Conservation (phyloP, 2,797 vertebrate species). For the Pampus argenteus region DNA sequence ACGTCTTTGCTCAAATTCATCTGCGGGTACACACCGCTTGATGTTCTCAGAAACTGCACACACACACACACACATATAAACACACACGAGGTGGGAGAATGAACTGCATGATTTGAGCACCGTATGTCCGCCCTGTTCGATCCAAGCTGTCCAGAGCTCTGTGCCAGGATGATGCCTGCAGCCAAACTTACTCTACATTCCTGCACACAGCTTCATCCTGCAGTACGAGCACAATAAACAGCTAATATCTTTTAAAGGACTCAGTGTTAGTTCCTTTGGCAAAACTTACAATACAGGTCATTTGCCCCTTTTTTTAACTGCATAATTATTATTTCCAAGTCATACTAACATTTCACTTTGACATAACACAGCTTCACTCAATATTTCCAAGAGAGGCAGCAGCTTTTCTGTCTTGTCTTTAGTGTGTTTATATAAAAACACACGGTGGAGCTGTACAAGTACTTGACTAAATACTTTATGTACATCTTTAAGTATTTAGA, state of each 20-base stretch:
- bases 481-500: too few relatives aligned
- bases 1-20: neutral
- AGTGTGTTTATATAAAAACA: too few relatives aligned
- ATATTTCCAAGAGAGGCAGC: too few relatives aligned
- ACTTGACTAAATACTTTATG: too few relatives aligned
- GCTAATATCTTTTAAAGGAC: neutral
- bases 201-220: slow-evolving; percentile 34
- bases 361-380: too few relatives aligned
- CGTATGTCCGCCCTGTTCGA: slow-evolving; percentile 71
- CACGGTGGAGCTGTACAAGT: too few relatives aligned
- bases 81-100: neutral
- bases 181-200: slow-evolving; percentile 54
- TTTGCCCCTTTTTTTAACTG: neutral
- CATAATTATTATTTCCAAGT: neutral
- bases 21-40: neutral
- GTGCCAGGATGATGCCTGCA: slow-evolving; percentile 52
- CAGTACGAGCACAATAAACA: slow-evolving; percentile 8
- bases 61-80: slow-evolving; percentile 1
- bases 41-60: slow-evolving; percentile 13
- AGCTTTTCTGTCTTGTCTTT: neutral
- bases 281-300: neutral
- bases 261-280: neutral
- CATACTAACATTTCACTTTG: neutral
- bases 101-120: slow-evolving; percentile 60
- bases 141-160: slow-evolving; percentile 62